phyloP scores from a whole-genome alignment of 2,888 invertebrate genomes.

The Taenaris catops region DNA sequence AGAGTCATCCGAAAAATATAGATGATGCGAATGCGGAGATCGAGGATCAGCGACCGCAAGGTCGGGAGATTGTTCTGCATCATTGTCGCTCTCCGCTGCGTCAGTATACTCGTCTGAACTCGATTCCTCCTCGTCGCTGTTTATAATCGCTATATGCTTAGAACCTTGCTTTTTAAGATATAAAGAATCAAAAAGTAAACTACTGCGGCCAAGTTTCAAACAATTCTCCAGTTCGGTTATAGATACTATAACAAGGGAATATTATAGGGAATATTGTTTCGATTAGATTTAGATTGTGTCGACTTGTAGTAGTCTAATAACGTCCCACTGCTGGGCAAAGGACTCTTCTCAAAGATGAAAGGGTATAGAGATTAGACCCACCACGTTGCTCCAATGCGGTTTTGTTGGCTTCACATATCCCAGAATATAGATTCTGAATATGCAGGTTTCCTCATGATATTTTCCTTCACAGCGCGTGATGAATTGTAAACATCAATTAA shows the following conservation, averaged over 20 bases:
- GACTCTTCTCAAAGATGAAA: neutral
- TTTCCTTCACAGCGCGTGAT: no score
- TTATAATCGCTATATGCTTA: no score
- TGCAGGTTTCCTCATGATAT: no score
- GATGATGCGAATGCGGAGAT: slow-evolving; percentile 29
- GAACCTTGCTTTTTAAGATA: no score
- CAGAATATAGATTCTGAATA: no score
- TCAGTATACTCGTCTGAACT: slow-evolving; percentile 64
- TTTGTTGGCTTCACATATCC: neutral
- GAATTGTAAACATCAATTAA: no score
- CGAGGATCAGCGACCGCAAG: slow-evolving; percentile 30
- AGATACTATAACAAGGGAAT: no score
- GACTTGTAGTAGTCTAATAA: neutral
- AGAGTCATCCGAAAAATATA: slow-evolving; percentile 61
- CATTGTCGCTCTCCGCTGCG: slow-evolving; percentile 47
- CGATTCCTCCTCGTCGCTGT: slow-evolving; percentile 58
- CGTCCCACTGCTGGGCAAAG: neutral
- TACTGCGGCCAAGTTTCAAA: no score
- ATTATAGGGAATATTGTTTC: no score
- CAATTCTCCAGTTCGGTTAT: no score
- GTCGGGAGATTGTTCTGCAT: slow-evolving; percentile 36
- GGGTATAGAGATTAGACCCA: neutral
- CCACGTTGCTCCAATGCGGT: neutral
- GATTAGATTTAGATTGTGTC: no score
- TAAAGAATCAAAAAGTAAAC: no score